phyloP scores from a whole-genome alignment of 2,113 vertebrate species.

The Cettia cetti region DNA sequence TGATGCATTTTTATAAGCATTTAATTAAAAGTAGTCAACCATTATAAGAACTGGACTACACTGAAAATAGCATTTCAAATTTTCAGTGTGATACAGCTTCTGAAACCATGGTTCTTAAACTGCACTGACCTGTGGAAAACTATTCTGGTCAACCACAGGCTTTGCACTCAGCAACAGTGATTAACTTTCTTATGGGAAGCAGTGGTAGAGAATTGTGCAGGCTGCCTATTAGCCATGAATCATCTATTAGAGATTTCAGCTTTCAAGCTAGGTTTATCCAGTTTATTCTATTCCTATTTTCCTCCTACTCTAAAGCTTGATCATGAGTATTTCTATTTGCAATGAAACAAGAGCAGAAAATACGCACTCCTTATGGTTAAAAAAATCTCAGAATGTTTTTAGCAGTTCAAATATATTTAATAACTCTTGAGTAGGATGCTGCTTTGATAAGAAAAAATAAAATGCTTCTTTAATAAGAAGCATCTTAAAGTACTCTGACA shows the following conservation, averaged over 20 bases:
- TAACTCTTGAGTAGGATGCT: not conserved
- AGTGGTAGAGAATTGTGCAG: not conserved
- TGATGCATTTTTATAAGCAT: not conserved
- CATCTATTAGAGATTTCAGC: not conserved
- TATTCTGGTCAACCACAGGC: not conserved
- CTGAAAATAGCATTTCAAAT: not conserved
- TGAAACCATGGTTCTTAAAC: not conserved
- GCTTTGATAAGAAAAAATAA: not conserved
- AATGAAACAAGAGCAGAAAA: not conserved
- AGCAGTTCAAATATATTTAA: not conserved
- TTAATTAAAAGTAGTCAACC: not conserved
- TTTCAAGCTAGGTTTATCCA: not conserved
- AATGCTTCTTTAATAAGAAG: not conserved
- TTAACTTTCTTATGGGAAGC: not conserved
- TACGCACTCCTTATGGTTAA: not conserved
- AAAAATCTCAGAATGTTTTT: not conserved
- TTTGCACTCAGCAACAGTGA: not conserved
- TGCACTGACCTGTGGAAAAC: not conserved
- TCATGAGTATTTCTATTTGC: not conserved
- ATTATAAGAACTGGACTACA: not conserved
- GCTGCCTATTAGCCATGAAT: not conserved
- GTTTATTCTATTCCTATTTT: not conserved
- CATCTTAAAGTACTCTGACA: not conserved
- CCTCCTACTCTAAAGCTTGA: not conserved
- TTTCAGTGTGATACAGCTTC: not conserved